phyloP scores from a whole-genome alignment of 1,140 invertebrate species.

The Oedothorax gibbosus region DNA sequence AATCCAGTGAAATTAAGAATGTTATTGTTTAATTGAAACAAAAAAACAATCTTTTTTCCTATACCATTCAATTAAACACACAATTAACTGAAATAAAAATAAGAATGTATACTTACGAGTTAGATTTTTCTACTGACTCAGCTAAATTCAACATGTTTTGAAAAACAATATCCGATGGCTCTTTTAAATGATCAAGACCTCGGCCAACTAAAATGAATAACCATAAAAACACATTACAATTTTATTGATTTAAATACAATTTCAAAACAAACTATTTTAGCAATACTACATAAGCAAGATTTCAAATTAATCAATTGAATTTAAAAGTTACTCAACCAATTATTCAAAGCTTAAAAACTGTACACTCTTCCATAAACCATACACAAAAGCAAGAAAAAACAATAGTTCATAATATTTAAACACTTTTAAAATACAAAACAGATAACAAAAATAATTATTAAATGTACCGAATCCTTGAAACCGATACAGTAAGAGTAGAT shows the following conservation, averaged over 20 bases:
- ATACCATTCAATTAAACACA: too few species aligned
- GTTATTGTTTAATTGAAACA: too few species aligned
- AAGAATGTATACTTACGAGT: conserved; percentile 23
- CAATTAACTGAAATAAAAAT: too few species aligned
- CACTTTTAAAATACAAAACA: too few species aligned
- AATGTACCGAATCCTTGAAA: too few species aligned
- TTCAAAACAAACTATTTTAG: not conserved
- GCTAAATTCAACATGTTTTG: conserved; percentile 55
- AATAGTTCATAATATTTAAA: too few species aligned
- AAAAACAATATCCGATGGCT: conserved; percentile 53
- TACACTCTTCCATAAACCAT: too few species aligned
- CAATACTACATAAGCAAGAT: not conserved
- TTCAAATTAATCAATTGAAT: not conserved
- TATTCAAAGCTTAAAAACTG: not conserved
- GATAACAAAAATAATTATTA: too few species aligned
- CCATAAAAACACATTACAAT: not conserved
- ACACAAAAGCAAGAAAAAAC: too few species aligned
- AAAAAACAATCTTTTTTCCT: too few species aligned
- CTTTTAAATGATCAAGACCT: conserved; percentile 34
- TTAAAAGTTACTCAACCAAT: not conserved
- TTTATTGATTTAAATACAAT: not conserved
- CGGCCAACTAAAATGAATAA: conserved; percentile 12
- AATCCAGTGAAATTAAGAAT: too few species aligned
- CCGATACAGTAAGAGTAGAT: too few species aligned
- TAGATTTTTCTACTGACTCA: conserved; percentile 41